These are phyloP conservation scores for Rhipidura dahli DNA, from an alignment of 2,113 vertebrate genomes.

Conservation along the genomic window DNA sequence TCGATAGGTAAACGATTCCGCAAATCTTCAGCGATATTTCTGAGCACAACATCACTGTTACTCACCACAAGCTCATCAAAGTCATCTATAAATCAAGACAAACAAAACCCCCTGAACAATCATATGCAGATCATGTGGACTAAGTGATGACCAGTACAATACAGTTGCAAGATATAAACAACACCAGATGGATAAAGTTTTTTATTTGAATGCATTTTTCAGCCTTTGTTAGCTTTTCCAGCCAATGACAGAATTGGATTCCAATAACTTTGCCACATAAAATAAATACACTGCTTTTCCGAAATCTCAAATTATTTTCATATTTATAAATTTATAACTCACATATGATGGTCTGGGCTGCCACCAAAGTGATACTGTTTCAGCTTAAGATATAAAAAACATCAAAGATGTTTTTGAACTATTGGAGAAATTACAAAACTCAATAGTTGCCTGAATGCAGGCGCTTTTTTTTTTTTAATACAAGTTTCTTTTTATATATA, in stretches of 20 bases:
- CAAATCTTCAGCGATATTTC: slow-evolving; percentile 87
- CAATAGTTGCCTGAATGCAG: not conserved
- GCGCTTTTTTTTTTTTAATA: not conserved
- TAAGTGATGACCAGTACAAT: not conserved
- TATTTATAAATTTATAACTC: slow-evolving; percentile 56
- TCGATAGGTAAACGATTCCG: slow-evolving; percentile 76
- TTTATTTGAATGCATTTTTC: slow-evolving; percentile 14
- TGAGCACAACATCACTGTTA: slow-evolving; percentile 81
- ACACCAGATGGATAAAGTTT: slow-evolving; percentile 29
- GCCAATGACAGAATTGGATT: slow-evolving; percentile 22
- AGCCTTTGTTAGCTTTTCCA: slow-evolving; percentile 38
- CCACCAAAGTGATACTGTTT: slow-evolving; percentile 46
- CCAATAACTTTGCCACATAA: slow-evolving; percentile 51
- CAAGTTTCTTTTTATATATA: slow-evolving; percentile 27
- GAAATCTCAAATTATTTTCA: slow-evolving; percentile 59
- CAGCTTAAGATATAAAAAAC: slow-evolving; percentile 60
- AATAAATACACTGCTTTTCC: slow-evolving; percentile 23
- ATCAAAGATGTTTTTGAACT: slow-evolving; percentile 68
- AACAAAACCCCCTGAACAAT: not conserved
- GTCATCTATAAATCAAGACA: slow-evolving; percentile 74
- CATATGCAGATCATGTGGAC: not conserved
- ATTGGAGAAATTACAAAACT: slow-evolving; percentile 47
- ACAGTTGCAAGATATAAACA: slow-evolving; percentile 21
- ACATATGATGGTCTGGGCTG: slow-evolving; percentile 22
- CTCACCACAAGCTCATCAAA: slow-evolving; percentile 82